Conservation (phyloP, 1,140 invertebrate species). For the Ostrea edulis region DNA sequence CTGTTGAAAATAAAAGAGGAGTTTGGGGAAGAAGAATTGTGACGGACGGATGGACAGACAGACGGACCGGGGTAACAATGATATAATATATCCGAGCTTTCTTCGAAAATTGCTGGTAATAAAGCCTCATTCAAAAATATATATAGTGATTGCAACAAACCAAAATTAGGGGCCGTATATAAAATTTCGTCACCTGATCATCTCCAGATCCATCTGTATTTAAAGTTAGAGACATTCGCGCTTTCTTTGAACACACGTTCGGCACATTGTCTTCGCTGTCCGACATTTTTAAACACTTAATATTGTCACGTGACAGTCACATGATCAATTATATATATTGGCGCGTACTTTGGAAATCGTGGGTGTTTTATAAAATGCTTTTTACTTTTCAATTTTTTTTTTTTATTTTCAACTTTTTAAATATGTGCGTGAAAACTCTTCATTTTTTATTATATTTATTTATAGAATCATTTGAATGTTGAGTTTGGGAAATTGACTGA, state of each 20-base stretch:
- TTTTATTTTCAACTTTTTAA: neutral
- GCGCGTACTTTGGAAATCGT: neutral
- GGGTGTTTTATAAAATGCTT: neutral
- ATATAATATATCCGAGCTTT: no score
- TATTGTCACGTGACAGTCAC: constrained; percentile 26
- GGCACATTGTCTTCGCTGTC: constrained; percentile 27
- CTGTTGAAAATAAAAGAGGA: no score
- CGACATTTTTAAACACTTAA: constrained; percentile 19
- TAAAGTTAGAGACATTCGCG: neutral
- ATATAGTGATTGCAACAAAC: no score
- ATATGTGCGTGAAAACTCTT: no score
- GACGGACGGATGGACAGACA: no score
- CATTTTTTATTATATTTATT: no score
- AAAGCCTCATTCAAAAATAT: no score
- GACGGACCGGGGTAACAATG: no score
- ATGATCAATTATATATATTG: neutral
- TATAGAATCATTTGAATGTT: no score
- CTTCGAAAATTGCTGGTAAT: no score
- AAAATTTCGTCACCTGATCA: neutral
- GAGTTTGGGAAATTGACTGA: neutral
- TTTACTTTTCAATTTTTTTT: neutral
- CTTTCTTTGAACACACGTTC: constrained; percentile 18
- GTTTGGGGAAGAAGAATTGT: no score
- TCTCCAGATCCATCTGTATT: constrained; percentile 20
- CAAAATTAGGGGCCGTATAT: no score